These are phyloP conservation scores for Enteromius mattozi DNA, from an alignment of 2,797 vertebrate species.

Conservation along the genomic window DNA sequence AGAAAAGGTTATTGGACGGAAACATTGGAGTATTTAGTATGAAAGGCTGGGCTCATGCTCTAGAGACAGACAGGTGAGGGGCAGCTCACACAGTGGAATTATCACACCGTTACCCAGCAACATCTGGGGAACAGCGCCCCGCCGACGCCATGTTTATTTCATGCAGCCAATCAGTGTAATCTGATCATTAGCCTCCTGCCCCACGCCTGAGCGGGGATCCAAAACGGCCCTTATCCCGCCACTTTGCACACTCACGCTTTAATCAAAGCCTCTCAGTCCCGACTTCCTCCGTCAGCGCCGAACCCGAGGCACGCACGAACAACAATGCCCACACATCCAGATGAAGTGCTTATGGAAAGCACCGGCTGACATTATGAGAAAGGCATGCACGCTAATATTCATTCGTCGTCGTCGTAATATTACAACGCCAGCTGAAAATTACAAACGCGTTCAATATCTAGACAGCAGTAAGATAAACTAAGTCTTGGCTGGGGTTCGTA, in stretches of 20 bases:
- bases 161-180: constrained; percentile 60
- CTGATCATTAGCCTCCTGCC: constrained; percentile 61
- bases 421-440: constrained; percentile 56
- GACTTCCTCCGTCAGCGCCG: constrained; percentile 42
- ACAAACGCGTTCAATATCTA: constrained; percentile 52
- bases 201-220: constrained; percentile 55
- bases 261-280: constrained; percentile 52
- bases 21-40: constrained; percentile 63
- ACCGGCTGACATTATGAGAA: constrained; percentile 41
- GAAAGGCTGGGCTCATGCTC: constrained; percentile 58
- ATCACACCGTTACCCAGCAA: constrained; percentile 55
- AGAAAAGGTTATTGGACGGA: constrained; percentile 72
- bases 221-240: constrained; percentile 52
- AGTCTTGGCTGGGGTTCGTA: constrained; percentile 22
- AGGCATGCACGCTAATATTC: constrained; percentile 46
- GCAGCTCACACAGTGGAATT: constrained; percentile 50
- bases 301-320: constrained; percentile 48
- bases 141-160: constrained; percentile 62
- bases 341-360: constrained; percentile 53
- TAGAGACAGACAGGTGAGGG: constrained; percentile 50
- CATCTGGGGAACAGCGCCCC: constrained; percentile 45
- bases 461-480: constrained; percentile 31
- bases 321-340: constrained; percentile 50
- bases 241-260: constrained; percentile 53
- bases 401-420: constrained; percentile 45